These are phyloP conservation scores for Antechinus flavipes DNA, from an alignment of 2,113 vertebrate species.

Conservation along the genomic window DNA sequence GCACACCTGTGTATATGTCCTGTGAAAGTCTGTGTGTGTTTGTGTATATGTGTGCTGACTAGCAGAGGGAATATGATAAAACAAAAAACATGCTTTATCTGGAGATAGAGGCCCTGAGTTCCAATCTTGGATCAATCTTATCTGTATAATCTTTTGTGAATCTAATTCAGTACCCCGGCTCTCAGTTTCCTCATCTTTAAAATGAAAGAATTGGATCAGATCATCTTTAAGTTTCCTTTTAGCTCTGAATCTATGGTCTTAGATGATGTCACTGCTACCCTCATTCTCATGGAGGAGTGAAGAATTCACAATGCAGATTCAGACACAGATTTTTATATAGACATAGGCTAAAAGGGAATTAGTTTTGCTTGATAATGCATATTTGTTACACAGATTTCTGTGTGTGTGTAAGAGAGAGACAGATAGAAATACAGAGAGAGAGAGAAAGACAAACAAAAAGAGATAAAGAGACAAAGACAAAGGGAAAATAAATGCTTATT, in stretches of 20 bases:
- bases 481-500: too few species aligned
- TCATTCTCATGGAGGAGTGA: background rate
- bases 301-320: background rate
- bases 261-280: background rate
- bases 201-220: background rate
- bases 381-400: background rate
- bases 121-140: background rate
- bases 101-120: background rate
- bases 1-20: too few species aligned
- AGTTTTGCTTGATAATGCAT: background rate
- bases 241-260: background rate
- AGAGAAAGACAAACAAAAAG: too few species aligned
- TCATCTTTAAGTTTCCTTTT: too few species aligned
- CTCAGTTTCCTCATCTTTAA: background rate
- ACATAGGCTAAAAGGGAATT: background rate
- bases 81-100: background rate
- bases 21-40: too few species aligned
- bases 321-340: background rate
- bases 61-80: background rate
- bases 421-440: too few species aligned
- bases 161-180: background rate
- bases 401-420: too few species aligned
- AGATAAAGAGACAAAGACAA: too few species aligned
- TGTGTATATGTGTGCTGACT: too few species aligned
- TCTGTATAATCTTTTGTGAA: background rate